Evolutionary conservation across 2,888 invertebrate genomes (phyloP).

Genomic region (Acleris emargana): DNA sequence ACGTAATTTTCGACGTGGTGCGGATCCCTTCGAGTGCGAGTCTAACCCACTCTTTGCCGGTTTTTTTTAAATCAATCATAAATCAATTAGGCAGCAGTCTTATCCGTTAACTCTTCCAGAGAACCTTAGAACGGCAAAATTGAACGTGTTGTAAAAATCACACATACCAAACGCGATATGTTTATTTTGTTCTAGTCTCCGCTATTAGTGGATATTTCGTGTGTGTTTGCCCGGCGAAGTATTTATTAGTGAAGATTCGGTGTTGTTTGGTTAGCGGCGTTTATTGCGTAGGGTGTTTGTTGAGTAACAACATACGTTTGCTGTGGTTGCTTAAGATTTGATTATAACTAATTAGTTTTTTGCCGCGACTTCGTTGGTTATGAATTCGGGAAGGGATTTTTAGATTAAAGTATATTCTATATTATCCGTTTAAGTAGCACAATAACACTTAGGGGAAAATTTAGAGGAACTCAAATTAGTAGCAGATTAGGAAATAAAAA

Average conservation of each 20-base stretch:
- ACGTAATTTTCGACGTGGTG: too few relatives aligned
- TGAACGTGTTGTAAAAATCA: background rate
- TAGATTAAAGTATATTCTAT: too few relatives aligned
- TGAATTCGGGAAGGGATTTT: too few relatives aligned
- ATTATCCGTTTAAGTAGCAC: too few relatives aligned
- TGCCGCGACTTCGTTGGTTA: background rate
- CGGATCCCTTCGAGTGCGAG: too few relatives aligned
- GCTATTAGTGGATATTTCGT: slow-evolving; percentile 23
- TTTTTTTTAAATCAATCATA: too few relatives aligned
- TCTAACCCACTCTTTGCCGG: too few relatives aligned
- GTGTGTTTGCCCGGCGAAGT: slow-evolving; percentile 1
- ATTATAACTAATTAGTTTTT: slow-evolving; percentile 1
- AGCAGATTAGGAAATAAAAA: too few relatives aligned
- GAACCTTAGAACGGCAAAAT: background rate
- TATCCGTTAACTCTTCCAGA: too few relatives aligned
- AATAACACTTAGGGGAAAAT: too few relatives aligned
- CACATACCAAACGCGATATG: slow-evolving; percentile 12
- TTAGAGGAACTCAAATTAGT: too few relatives aligned
- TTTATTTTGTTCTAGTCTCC: slow-evolving; percentile 18
- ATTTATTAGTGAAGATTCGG: slow-evolving; percentile 21
- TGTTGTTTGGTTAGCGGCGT: slow-evolving; percentile 31
- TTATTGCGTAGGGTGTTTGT: slow-evolving; percentile 36
- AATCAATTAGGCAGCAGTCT: too few relatives aligned
- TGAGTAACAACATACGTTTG: slow-evolving; percentile 34
- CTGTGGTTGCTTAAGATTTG: slow-evolving; percentile 26